Evolutionary conservation across 2,113 vertebrate genomes (phyloP).

Genomic region (Grantiella picta): DNA sequence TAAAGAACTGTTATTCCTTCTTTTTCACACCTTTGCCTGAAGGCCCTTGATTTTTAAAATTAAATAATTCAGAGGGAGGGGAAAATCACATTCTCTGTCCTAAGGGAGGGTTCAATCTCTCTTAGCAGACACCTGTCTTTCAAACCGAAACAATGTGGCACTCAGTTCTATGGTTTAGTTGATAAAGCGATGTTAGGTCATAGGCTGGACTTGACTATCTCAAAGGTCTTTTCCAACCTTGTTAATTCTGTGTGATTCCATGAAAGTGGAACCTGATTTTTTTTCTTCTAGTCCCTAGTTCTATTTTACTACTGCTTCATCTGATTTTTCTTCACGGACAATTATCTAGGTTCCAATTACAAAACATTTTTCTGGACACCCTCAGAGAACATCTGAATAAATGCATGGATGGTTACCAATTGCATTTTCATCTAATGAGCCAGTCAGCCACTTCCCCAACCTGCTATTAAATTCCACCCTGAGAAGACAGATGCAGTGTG

Average conservation of each 20-base stretch:
- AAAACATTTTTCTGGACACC: not conserved
- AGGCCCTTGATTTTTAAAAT: too few relatives aligned
- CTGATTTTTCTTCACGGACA: not conserved
- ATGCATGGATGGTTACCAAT: accelerated
- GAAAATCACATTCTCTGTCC: too few relatives aligned
- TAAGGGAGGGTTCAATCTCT: too few relatives aligned
- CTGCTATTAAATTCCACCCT: not conserved
- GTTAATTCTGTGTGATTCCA: not conserved
- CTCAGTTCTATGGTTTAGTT: not conserved
- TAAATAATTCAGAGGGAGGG: too few relatives aligned
- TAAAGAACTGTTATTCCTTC: too few relatives aligned
- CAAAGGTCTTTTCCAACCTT: not conserved
- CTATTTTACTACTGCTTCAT: not conserved
- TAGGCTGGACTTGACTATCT: not conserved
- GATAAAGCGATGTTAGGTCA: not conserved
- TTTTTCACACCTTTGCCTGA: too few relatives aligned
- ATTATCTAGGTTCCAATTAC: not conserved
- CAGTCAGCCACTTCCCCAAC: not conserved
- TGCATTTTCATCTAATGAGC: not conserved
- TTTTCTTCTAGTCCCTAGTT: not conserved
- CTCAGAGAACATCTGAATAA: not conserved
- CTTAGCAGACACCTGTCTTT: too few relatives aligned
- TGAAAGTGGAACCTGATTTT: not conserved
- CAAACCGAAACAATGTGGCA: too few relatives aligned
- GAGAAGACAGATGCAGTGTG: accelerated